Evolutionary conservation across 2,888 invertebrate genomes (phyloP).

Genomic region (Taphrorychus bicolor): DNA sequence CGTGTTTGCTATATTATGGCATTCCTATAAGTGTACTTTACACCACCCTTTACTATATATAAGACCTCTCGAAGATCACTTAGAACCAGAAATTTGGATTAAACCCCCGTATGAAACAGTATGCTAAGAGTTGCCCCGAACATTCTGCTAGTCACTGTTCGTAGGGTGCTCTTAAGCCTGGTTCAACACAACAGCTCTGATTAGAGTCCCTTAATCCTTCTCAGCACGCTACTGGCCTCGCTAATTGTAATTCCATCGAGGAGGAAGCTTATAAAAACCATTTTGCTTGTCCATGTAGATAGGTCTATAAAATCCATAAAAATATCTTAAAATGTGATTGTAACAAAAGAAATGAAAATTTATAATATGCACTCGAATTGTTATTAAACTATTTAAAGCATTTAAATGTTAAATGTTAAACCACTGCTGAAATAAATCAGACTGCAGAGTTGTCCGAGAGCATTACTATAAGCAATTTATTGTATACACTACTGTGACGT

Average conservation of each 20-base stretch:
- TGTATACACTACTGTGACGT: slow-evolving; percentile 31
- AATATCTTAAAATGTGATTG: not conserved
- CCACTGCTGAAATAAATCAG: too few relatives aligned
- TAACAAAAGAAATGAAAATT: too few relatives aligned
- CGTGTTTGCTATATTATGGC: too few relatives aligned
- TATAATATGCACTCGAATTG: too few relatives aligned
- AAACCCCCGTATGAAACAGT: slow-evolving; percentile 20
- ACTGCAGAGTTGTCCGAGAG: not conserved
- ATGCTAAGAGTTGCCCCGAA: slow-evolving; percentile 15
- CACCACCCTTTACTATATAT: too few relatives aligned
- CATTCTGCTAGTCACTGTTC: slow-evolving; percentile 44
- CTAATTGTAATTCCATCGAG: slow-evolving; percentile 58
- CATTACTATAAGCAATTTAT: not conserved
- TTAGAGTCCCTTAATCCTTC: slow-evolving; percentile 55
- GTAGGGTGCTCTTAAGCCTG: slow-evolving; percentile 44
- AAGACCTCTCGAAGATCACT: too few relatives aligned
- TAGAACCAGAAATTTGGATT: slow-evolving; percentile 8
- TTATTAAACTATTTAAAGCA: not conserved
- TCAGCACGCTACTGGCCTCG: slow-evolving; percentile 59
- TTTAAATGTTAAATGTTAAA: not conserved
- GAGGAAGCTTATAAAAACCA: slow-evolving; percentile 24
- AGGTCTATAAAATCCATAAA: not conserved
- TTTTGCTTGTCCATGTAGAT: not conserved
- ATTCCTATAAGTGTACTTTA: too few relatives aligned
- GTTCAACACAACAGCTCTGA: slow-evolving; percentile 49